These are phyloP conservation scores for Semaprochilodus insignis DNA, from an alignment of 2,797 vertebrate genomes.

Conservation along the genomic window DNA sequence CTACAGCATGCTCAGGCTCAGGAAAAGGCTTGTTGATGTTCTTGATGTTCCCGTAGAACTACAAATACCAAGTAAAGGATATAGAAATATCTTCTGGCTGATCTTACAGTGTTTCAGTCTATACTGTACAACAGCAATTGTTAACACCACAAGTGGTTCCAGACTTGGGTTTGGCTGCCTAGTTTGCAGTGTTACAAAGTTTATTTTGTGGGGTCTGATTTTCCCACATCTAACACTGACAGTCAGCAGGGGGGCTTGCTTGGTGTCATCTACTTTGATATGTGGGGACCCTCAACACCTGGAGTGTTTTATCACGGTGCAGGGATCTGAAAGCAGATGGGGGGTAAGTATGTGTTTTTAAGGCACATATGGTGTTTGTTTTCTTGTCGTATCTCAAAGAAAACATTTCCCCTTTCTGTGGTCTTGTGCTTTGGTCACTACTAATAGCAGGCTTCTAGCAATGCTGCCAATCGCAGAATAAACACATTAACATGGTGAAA, in stretches of 20 bases:
- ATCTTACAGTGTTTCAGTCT: no score
- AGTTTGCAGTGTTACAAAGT: neutral
- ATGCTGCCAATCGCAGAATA: slow-evolving; percentile 5
- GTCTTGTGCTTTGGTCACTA: neutral
- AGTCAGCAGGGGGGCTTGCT: neutral
- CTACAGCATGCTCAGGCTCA: no score
- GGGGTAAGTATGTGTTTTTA: no score
- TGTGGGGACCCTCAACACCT: neutral
- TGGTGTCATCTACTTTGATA: neutral
- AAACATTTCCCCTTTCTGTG: neutral
- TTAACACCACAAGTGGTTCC: no score
- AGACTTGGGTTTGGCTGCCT: no score
- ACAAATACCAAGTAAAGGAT: no score
- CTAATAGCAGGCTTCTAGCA: neutral
- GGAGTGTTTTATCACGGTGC: no score
- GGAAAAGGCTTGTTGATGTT: no score
- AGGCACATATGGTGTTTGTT: neutral
- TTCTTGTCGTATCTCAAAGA: neutral
- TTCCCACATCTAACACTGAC: slow-evolving; percentile 27
- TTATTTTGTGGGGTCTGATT: slow-evolving; percentile 43
- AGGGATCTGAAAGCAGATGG: no score
- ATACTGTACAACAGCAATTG: no score
- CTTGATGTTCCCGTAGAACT: no score
- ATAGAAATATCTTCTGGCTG: no score
- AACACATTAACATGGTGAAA: slow-evolving; percentile 30